These are phyloP conservation scores for Sebastes oblongus DNA, from an alignment of 2,797 vertebrate genomes.

Conservation along the genomic window DNA sequence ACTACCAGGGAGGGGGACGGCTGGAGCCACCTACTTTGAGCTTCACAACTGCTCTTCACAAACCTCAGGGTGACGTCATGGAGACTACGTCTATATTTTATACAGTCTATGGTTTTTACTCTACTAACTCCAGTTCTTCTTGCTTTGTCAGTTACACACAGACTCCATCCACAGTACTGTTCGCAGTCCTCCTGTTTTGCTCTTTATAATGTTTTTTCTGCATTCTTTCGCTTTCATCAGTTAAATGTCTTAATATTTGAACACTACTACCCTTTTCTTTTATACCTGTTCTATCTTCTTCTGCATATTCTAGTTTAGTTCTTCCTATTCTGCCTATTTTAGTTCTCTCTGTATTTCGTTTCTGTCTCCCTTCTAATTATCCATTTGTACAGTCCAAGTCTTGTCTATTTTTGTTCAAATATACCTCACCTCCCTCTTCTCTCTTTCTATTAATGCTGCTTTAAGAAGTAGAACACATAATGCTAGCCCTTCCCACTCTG, in stretches of 20 bases:
- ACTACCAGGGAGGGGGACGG: fast-evolving
- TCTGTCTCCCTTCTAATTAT: not conserved
- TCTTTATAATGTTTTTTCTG: not conserved
- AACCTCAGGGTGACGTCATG: too few species aligned
- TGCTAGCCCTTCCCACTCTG: slow-evolving; percentile 68
- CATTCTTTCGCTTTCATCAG: fast-evolving
- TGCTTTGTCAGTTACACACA: not conserved
- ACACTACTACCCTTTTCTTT: not conserved
- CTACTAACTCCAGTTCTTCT: not conserved
- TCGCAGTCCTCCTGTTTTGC: not conserved
- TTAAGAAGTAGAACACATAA: slow-evolving; percentile 50
- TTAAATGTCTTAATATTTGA: not conserved
- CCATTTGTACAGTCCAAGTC: not conserved
- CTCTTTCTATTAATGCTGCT: slow-evolving; percentile 47
- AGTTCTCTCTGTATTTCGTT: not conserved
- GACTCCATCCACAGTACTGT: not conserved
- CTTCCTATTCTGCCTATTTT: not conserved
- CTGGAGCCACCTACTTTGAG: too few species aligned
- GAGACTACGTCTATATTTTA: too few species aligned
- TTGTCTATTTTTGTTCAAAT: not conserved
- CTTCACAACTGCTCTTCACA: too few species aligned
- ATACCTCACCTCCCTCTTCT: not conserved
- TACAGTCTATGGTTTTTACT: not conserved
- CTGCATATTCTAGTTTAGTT: not conserved
- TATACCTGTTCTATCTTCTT: not conserved